These are phyloP conservation scores for Acrossocheilus fasciatus DNA, from an alignment of 2,797 vertebrate genomes.

Conservation along the genomic window DNA sequence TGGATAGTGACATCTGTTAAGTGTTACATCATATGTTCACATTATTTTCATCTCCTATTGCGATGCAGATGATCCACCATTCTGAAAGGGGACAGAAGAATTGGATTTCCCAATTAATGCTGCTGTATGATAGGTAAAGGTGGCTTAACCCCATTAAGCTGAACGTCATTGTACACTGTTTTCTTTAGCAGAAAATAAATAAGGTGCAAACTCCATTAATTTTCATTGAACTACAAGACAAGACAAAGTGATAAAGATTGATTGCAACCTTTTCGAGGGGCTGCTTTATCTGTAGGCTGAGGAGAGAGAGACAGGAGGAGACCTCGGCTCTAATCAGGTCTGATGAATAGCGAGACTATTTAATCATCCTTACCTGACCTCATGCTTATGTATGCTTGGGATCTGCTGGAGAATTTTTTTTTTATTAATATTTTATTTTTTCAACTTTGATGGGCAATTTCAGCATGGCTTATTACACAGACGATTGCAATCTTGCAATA, in stretches of 20 bases:
- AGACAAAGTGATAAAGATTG: constrained; percentile 79
- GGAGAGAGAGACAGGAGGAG: constrained; percentile 63
- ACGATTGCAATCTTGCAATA: not conserved
- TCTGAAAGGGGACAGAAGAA: constrained; percentile 53
- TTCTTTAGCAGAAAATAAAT: constrained; percentile 57
- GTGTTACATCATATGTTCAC: not conserved
- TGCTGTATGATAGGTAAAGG: constrained; percentile 59
- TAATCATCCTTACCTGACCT: constrained; percentile 53
- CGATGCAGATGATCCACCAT: constrained; percentile 49
- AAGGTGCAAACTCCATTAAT: constrained; percentile 67
- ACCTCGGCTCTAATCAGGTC: constrained; percentile 63
- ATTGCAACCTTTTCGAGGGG: constrained; percentile 77
- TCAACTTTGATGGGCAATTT: constrained; percentile 1
- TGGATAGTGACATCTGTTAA: constrained; percentile 31
- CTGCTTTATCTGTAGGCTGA: constrained; percentile 72
- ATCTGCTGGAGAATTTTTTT: constrained; percentile 1
- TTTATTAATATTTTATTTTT: not conserved
- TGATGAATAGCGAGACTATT: constrained; percentile 51
- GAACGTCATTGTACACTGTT: constrained; percentile 54
- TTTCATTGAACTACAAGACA: constrained; percentile 72
- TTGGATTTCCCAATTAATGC: constrained; percentile 49
- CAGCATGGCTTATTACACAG: not conserved
- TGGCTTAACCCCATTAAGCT: constrained; percentile 80
- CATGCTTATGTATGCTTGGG: not conserved
- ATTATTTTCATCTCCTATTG: constrained; percentile 24